These are phyloP conservation scores for Leptinotarsa tumamoca DNA, from an alignment of 2,888 invertebrate genomes.

Conservation along the genomic window DNA sequence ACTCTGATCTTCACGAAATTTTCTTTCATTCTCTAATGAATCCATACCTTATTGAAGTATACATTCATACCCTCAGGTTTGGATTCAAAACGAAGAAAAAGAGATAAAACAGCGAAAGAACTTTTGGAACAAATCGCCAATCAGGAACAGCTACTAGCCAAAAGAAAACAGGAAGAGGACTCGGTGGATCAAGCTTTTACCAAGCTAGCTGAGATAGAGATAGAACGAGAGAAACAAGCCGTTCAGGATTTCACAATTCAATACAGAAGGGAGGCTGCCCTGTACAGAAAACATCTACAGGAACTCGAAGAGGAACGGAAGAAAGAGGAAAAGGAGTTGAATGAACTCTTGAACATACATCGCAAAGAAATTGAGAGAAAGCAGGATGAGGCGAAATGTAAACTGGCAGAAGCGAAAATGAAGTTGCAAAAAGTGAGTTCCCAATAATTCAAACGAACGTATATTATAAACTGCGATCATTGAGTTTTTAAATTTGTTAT, in stretches of 20 bases:
- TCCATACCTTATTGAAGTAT: background rate
- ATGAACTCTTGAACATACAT: constrained; percentile 56
- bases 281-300: constrained; percentile 59
- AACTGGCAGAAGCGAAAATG: constrained; percentile 57
- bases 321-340: constrained; percentile 58
- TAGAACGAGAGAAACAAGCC: constrained; percentile 56
- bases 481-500: too few species aligned
- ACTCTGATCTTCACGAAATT: too few species aligned
- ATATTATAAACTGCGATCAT: too few species aligned
- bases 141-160: constrained; percentile 55
- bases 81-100: constrained; percentile 51
- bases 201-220: constrained; percentile 57
- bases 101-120: constrained; percentile 55
- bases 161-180: constrained; percentile 60
- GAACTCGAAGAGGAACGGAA: constrained; percentile 58
- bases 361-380: constrained; percentile 56
- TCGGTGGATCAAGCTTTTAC: constrained; percentile 58
- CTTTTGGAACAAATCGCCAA: constrained; percentile 59
- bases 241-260: constrained; percentile 49
- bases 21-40: too few species aligned
- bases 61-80: constrained; percentile 38
- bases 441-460: too few species aligned
- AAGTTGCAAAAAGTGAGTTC: constrained; percentile 56
- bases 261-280: constrained; percentile 56
- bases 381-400: constrained; percentile 60